phyloP scores from a whole-genome alignment of 2,888 invertebrate species.

The Rhamnusium bicolor region DNA sequence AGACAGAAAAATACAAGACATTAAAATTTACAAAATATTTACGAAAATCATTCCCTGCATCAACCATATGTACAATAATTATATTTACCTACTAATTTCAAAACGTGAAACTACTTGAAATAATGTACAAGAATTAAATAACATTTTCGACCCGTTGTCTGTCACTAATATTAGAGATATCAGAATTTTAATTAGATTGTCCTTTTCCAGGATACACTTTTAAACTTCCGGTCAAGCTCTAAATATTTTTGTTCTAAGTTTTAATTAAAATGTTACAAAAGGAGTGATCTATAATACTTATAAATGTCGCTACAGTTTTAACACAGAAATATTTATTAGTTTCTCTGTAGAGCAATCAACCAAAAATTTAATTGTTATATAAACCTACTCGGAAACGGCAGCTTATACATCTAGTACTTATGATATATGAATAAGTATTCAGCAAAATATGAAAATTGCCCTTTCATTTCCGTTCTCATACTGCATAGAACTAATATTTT shows the following conservation, averaged over 20 bases:
- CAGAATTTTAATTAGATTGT: neutral
- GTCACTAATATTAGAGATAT: neutral
- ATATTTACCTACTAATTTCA: too few species aligned
- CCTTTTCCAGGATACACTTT: neutral
- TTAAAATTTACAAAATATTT: too few species aligned
- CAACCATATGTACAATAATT: too few species aligned
- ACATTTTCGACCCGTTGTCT: neutral
- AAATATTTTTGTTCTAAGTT: neutral
- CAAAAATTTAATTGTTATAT: neutral
- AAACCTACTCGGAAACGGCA: neutral
- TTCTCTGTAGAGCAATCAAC: neutral
- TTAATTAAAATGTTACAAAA: slow-evolving; percentile 2
- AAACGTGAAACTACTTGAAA: too few species aligned
- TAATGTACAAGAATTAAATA: neutral
- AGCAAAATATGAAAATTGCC: neutral
- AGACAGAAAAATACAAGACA: too few species aligned
- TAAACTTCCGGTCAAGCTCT: neutral
- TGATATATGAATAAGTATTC: neutral
- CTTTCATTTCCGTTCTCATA: neutral
- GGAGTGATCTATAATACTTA: neutral
- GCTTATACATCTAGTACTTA: too few species aligned
- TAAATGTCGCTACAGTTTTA: neutral
- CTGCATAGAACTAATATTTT: slow-evolving; percentile 17
- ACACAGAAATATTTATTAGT: slow-evolving; percentile 5
- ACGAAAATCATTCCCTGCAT: too few species aligned